Conservation (phyloP, 2,888 invertebrate species). For the Venusia cambrica region DNA sequence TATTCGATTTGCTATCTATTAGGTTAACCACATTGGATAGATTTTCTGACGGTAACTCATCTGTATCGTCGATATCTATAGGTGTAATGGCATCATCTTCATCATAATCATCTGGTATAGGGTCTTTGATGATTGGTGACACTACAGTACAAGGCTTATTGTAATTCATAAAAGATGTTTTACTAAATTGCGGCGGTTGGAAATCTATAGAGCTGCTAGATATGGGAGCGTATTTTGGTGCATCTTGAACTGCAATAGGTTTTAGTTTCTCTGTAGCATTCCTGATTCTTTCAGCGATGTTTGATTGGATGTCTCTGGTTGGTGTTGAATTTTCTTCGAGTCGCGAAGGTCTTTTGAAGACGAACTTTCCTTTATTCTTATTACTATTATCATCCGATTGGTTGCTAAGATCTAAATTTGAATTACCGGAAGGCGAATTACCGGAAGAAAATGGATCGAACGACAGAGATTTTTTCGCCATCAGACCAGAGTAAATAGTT, state of each 20-base stretch:
- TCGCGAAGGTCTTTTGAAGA: constrained; percentile 66
- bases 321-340: constrained; percentile 45
- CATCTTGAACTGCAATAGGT: constrained; percentile 47
- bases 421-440: constrained; percentile 46
- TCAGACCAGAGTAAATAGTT: constrained; percentile 48
- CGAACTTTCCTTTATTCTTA: constrained; percentile 65
- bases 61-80: constrained; percentile 49
- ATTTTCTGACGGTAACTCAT: constrained; percentile 32
- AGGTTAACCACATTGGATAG: constrained; percentile 44
- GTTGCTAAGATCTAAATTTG: constrained; percentile 36
- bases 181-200: constrained; percentile 59
- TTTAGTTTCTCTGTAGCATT: constrained; percentile 58
- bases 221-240: constrained; percentile 40
- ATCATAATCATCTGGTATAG: constrained; percentile 29
- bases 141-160: constrained; percentile 47
- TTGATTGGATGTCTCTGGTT: constrained; percentile 51
- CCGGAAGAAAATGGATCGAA: constrained; percentile 52
- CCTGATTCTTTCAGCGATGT: constrained; percentile 60
- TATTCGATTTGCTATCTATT: constrained; percentile 47
- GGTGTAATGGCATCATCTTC: constrained; percentile 48
- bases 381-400: constrained; percentile 45
- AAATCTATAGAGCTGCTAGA: constrained; percentile 66
- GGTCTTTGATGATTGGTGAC: constrained; percentile 42
- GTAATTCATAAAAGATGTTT: constrained; percentile 41
- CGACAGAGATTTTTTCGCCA: constrained; percentile 50